A percentile compares a stretch with the other conserved stretches of the same genome.
Evolutionary conservation across 2,113 vertebrate genomes (phyloP).

Genomic region (Tupaia tana): DNA sequence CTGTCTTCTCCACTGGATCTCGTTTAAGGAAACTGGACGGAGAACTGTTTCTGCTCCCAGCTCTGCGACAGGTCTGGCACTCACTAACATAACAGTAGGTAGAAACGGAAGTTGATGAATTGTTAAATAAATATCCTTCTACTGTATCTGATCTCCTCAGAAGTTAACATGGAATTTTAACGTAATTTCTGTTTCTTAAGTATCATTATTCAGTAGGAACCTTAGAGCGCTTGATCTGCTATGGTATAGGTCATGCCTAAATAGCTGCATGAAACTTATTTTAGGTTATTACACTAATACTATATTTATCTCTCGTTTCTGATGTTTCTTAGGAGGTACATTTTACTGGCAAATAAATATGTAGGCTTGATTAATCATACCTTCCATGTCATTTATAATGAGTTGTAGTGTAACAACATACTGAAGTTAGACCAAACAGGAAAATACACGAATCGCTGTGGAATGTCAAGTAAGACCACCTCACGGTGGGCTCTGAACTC

Average conservation of each 20-base stretch:
- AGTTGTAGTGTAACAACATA: slow-evolving; percentile 46
- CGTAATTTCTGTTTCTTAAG: slow-evolving; percentile 22
- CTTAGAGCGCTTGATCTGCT: neutral
- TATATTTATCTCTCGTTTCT: slow-evolving; percentile 41
- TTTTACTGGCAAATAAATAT: slow-evolving; percentile 31
- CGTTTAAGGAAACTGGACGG: neutral
- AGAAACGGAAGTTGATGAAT: neutral
- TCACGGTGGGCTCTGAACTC: slow-evolving; percentile 49
- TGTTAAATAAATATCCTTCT: slow-evolving; percentile 13
- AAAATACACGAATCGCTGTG: slow-evolving; percentile 46
- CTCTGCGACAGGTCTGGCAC: neutral
- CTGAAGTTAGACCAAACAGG: slow-evolving; percentile 11
- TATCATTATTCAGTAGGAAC: neutral
- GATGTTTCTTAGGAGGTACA: slow-evolving; percentile 60
- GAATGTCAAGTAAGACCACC: neutral
- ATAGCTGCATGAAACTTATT: slow-evolving; percentile 13
- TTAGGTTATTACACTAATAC: neutral
- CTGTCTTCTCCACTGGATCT: slow-evolving; percentile 48
- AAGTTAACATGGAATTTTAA: slow-evolving; percentile 40
- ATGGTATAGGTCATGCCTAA: neutral
- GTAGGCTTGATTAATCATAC: slow-evolving; percentile 6
- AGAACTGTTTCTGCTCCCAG: slow-evolving; percentile 8
- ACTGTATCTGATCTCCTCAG: neutral
- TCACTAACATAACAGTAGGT: neutral
- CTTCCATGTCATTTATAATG: slow-evolving; percentile 15